Evolutionary conservation across 1,140 invertebrate genomes (phyloP), one percentile per base, ranked within the genome.

Genomic region (Psilanteris sp.): DNA sequence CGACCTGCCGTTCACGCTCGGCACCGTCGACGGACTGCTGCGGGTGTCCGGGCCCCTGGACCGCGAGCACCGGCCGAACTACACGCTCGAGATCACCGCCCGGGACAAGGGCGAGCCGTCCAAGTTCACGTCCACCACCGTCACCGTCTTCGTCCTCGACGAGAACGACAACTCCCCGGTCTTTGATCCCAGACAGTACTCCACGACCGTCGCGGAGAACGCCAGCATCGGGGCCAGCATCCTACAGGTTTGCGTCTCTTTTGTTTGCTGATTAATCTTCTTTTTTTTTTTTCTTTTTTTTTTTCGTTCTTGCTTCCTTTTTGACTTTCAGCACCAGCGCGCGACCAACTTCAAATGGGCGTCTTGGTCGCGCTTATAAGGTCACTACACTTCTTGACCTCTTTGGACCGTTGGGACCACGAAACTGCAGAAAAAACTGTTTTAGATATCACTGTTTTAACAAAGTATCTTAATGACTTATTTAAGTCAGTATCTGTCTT

Each of bases 131-230:
- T 91, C 91, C 29, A 91, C 92, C 2, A 90, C 91, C 34, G 89
- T 98, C 11, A 88, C 90, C 4, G 92, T 98, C 3, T 89, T 91
- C 39, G 91, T 99, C 18, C 87, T 95, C 14, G 97, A 98, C 83
- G 95, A 96, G 83, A 99, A 98, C 85, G 97, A 98, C 85, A 98
- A 98, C 85, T 93, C 93, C 62, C 97, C 97, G 0, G 90, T 95
- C 3, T 98, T 98, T 87, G 93, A 96, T 84, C 94, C 94, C 0
- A 92, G 93, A 76, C 93, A 95, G 77, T 98, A 98, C 81, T 94
- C 93, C 24, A 93, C 95, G 1, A 94, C 93, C 0, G 93, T 98
- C 4, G 92, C 94, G 1, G 97, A 99, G 88, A 97, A 98, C 88
- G 94, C 96, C n/a, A 94, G 93, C 68, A 95, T 98, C 57, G 97